These are phyloP conservation scores for Mythimna lalbum DNA, from an alignment of 2,888 invertebrate species.

Conservation along the genomic window DNA sequence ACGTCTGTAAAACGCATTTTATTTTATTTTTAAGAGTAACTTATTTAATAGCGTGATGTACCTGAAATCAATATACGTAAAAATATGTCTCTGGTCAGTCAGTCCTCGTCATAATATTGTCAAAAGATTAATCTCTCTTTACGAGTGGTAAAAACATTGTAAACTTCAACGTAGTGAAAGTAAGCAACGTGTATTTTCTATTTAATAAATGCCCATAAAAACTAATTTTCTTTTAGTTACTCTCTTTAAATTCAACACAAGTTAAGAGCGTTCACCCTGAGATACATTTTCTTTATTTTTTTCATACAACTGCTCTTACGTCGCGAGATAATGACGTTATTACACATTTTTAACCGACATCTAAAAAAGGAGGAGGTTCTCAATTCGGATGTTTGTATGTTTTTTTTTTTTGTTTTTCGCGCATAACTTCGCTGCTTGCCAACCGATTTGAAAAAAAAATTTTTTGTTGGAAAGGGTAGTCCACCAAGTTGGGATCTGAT, in stretches of 20 bases:
- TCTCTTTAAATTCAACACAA: background rate
- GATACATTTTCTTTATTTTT: no score
- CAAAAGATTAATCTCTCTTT: constrained; percentile 35
- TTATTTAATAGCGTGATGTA: constrained; percentile 46
- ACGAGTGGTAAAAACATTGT: constrained; percentile 68
- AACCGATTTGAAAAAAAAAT: no score
- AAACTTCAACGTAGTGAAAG: constrained; percentile 72
- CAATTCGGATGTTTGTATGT: no score
- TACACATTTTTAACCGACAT: no score
- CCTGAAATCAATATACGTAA: constrained; percentile 52
- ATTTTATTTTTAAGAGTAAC: constrained; percentile 64
- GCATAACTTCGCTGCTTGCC: no score
- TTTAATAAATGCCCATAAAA: constrained; percentile 70
- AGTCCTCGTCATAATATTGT: constrained; percentile 53
- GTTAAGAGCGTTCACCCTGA: no score
- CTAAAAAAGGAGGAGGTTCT: no score
- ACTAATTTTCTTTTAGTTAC: constrained; percentile 3
- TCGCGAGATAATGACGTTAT: no score
- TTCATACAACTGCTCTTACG: no score
- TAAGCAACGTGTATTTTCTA: constrained; percentile 76
- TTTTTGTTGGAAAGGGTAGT: no score
- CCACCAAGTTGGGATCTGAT: no score
- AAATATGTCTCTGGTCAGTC: constrained; percentile 40
- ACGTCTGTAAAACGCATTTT: constrained; percentile 71
- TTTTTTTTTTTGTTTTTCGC: no score